Percentiles rank a stretch among this genome's conserved stretches.
phyloP scores from a whole-genome alignment of 2,888 invertebrate genomes.

The Rhingia rostrata region DNA sequence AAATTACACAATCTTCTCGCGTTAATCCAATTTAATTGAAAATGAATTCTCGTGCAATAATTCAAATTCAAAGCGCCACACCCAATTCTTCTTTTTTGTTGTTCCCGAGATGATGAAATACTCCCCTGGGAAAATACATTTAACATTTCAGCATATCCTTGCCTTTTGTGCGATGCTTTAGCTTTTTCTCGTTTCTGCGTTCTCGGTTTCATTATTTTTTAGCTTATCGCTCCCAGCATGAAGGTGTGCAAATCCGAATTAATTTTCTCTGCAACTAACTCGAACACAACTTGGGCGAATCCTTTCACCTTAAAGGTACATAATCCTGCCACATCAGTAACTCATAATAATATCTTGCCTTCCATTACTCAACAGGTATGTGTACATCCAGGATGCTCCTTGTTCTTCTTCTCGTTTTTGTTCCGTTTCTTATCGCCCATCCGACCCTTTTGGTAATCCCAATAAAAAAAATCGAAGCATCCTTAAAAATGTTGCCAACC shows the following conservation, averaged over 20 bases:
- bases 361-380: conserved; percentile 65
- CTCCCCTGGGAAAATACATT: too few relatives aligned
- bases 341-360: conserved; percentile 67
- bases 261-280: conserved; percentile 61
- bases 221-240: conserved; percentile 53
- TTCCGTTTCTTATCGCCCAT: background rate
- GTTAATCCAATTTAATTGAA: conserved; percentile 53
- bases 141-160: conserved; percentile 5
- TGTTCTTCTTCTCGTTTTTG: background rate
- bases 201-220: conserved; percentile 31
- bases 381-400: conserved; percentile 29
- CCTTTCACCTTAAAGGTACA: conserved; percentile 34
- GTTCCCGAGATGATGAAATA: too few relatives aligned
- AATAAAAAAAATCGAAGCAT: conserved; percentile 56
- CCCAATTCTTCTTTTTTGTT: background rate
- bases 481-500: conserved; percentile 44
- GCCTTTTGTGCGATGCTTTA: background rate
- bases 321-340: conserved; percentile 57
- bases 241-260: conserved; percentile 68
- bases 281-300: conserved; percentile 37
- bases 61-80: conserved; percentile 56
- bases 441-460: conserved; percentile 29
- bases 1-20: conserved; percentile 21
- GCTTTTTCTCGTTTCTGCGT: background rate
- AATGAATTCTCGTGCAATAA: conserved; percentile 55